Evolutionary conservation across 2,113 vertebrate genomes (phyloP), one percentile per base, ranked within the genome.

Genomic region (Noturus placidus): DNA sequence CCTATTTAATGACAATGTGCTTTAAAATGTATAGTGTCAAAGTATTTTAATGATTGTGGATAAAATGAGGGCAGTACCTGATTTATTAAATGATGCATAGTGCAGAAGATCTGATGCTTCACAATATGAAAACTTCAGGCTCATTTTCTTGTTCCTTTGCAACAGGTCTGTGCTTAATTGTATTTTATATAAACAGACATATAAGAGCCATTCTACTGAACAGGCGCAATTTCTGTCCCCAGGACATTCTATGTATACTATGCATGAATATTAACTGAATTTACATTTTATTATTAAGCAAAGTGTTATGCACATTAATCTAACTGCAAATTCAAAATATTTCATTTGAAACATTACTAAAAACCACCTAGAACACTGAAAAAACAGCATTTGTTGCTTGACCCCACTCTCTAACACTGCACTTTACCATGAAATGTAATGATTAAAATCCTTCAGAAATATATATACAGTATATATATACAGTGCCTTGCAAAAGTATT

Each of bases 1-100:
- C 19, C 33, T 80, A 57, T 80, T 80, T 79, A 30, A 54, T 79
- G n/a, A n/a, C 50, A n/a, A 78, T 79, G 27, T 56, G 77, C 15
- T 79, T 54, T 80, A 54, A 54, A 54, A 30, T 4, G 1, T 19
- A 80, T 33, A 19, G 2, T 30, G n/a, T 33, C 30, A 56, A 56
- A 56, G 7, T 80, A 52, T 77, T 57, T 33, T 22, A 35, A 22
- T 57, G 9, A 57, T 22, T 57, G 50, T 54, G 14, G n/a, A 56
- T 52, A 10, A 19, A 56, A 17, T 80, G 2, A 30, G 27, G 22
- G 50, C 46, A 78, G 50, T 54, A 30, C 15, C 50, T 30, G 0
- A 78, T 56, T 79, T 56, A 20, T 54, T 54, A 20, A 80, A 4
- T 56, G 52, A 33, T 22, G 8, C 19, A 35, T 57, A 56, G 15